Evolutionary conservation across 2,797 vertebrate genomes (phyloP).

Genomic region (Cyclopterus lumpus): DNA sequence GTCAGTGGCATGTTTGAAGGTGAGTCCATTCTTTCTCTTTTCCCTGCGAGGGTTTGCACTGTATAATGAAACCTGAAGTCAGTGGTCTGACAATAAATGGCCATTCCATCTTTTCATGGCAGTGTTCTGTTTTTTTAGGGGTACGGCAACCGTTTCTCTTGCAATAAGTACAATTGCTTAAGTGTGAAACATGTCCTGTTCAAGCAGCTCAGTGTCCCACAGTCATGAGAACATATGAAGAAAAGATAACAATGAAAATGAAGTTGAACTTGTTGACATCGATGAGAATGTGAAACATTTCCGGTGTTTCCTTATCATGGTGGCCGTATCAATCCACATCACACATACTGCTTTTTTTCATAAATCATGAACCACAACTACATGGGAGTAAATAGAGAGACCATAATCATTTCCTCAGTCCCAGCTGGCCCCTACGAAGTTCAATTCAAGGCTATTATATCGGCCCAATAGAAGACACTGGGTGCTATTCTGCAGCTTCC

Average conservation of each 20-base stretch:
- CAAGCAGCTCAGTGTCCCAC: background rate
- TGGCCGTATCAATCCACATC: constrained; percentile 9
- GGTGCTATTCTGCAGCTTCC: constrained; percentile 24
- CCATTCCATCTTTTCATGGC: constrained; percentile 23
- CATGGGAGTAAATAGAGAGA: constrained; percentile 14
- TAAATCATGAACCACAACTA: constrained; percentile 2
- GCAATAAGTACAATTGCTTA: background rate
- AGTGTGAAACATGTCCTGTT: background rate
- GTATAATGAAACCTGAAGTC: constrained; percentile 59
- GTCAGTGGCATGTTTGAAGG: constrained; percentile 60
- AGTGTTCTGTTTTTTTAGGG: background rate
- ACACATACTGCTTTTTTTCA: constrained; percentile 16
- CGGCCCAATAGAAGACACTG: constrained; percentile 20
- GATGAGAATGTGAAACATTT: constrained; percentile 13
- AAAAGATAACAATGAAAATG: background rate
- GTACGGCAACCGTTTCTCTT: background rate
- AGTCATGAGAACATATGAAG: background rate
- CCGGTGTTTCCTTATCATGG: background rate
- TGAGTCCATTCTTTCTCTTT: constrained; percentile 57
- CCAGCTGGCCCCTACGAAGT: constrained; percentile 42
- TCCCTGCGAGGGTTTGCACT: constrained; percentile 35
- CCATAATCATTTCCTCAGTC: constrained; percentile 27
- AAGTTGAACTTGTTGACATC: constrained; percentile 15
- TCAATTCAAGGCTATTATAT: constrained; percentile 44
- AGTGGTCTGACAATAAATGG: constrained; percentile 46